Base-by-base conservation (phyloP, 2,888 invertebrate genomes). In the Pogonocherus hispidulus region DNA sequence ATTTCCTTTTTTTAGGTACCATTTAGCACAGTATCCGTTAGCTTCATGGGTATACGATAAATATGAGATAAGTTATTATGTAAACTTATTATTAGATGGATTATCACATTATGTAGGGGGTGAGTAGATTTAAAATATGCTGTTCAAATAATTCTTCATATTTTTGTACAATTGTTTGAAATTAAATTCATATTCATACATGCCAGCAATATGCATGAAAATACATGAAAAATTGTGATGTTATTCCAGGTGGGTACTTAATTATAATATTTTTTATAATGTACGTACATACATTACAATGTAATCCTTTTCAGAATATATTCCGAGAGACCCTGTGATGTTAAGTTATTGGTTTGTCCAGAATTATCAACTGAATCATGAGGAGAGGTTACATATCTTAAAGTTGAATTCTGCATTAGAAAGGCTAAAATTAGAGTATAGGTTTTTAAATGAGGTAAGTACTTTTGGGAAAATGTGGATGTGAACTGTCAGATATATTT, bases 321-420 rank as follows among this genome's bases (percentile, higher is more conserved):
- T 92, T 84, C 92, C 93, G 3, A 85, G 84, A 41, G 91, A 93
- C 85, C 91, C 93, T 0, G 86, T 88, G 6, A 90, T 91, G 67
- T 86, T 95, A 70, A 94, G 94, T 0, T 95, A 91, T 83, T 95
- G 95, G 94, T 89, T 94, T 59, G 92, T 92, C 9, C 91, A 92
- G 72, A 94, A 93, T 84, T 87, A 94, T 55, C 91, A 93, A 32
- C 84, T 94, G 16, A 89, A 89, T 56, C 91, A 93, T 76, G 85
- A 86, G 16, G 89, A 91, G 77, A 86, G 92, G 75, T 84, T 92
- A 23, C 84, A 87, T 11, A 86, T 94, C 57, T 88, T 95, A 69
- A 86, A 87, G 72, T 88, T 92, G 51, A 89, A 93, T 84, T 91
- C 91, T 23, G 90, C 92, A 0, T 88, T 93, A 73, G 90, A 91